Evolutionary conservation across 2,113 vertebrate species (phyloP), one percentile per base, ranked within the genome.

Genomic region (Poecile atricapillus): DNA sequence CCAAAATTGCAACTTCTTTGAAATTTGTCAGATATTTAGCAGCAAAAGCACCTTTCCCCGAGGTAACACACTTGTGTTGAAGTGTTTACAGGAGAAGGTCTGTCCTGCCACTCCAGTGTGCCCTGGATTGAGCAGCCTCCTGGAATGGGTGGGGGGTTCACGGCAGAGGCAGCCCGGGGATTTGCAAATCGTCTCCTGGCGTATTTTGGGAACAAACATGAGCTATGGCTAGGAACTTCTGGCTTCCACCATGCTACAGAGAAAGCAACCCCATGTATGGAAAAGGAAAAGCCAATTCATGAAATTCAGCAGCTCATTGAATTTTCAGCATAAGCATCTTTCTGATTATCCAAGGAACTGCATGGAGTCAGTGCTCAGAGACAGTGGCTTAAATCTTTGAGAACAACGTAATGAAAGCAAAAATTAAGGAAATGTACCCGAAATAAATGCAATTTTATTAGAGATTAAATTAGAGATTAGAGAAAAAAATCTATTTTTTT

Each of bases 361-460:
- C 62, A 33, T 6, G 53, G 27, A 76, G 35, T 43, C 78, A 64
- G 37, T 33, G n/a, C 74, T 88, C 55, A 83, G 58, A 83, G 35
- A 69, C 23, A n/a, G 9, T 1, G 3, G 39, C 35, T 68, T 69
- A 69, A 84, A 77, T 28, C 78, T 76, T 85, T 0, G 2, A 63
- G 63, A 91, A 21, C 46, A 75, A 14, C 21, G 16, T 50, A 62
- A 77, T 53, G 70, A 91, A 89, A 96, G 75, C 35, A 77, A 76
- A 67, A 55, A 46, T 69, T 49, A 73, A 69, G 91, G 43, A 91
- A 94, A 89, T 11, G 62, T 24, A 44, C 50, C 81, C 85, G 50
- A 86, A 95, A 88, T 83, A 74, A 95, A 90, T 81, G 79, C 28
- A 49, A 92, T 96, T 93, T 95, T 90, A 93, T 39, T 39, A 39